These are phyloP conservation scores for Rhinopomastus cyanomelas DNA, from an alignment of 2,113 vertebrate genomes.

Conservation along the genomic window DNA sequence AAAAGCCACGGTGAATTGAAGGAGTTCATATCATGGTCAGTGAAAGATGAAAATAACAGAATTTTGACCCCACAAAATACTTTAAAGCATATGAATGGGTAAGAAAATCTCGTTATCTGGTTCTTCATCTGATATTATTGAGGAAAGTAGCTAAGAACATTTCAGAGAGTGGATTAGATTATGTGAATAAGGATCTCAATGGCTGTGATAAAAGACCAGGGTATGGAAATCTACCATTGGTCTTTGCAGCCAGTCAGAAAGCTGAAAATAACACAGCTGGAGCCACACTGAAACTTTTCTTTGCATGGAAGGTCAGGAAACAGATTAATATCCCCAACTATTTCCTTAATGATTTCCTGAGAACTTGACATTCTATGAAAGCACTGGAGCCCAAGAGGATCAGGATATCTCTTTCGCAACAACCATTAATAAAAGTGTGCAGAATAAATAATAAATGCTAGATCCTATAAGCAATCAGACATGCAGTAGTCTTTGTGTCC, in stretches of 20 bases:
- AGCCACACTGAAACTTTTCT: neutral
- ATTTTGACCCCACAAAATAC: neutral
- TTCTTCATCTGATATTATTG: neutral
- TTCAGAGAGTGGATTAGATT: neutral
- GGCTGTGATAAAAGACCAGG: neutral
- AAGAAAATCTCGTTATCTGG: neutral
- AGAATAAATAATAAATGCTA: constrained; percentile 26
- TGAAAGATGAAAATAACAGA: constrained; percentile 39
- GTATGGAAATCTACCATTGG: neutral
- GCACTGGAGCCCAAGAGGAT: neutral
- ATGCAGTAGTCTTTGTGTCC: neutral
- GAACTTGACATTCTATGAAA: neutral
- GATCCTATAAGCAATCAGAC: neutral
- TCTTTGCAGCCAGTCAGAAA: neutral
- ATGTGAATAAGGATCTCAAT: neutral
- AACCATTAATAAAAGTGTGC: neutral
- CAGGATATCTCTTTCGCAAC: neutral
- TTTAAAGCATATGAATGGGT: neutral
- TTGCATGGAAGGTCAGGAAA: neutral
- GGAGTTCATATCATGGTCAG: neutral
- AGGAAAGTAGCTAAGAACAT: neutral
- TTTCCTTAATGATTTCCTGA: neutral
- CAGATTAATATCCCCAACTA: neutral
- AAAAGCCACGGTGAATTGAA: neutral
- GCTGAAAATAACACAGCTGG: neutral